phyloP scores from a whole-genome alignment of 2,797 vertebrate species.

The Hozukius guyotensis region DNA sequence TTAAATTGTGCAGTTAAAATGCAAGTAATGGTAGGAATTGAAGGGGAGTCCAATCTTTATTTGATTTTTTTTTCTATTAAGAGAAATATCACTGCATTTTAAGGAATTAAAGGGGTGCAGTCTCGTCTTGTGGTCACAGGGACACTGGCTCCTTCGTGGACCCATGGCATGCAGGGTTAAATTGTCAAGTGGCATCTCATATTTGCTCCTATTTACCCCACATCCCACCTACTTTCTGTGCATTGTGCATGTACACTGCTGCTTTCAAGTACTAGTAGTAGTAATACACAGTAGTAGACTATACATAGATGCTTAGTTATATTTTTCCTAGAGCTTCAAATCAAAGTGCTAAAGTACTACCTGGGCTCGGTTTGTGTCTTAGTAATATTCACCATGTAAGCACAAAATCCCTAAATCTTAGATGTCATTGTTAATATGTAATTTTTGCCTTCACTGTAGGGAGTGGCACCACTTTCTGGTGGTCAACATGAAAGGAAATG shows the following conservation, averaged over 20 bases:
- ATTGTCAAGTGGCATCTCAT: too few species aligned
- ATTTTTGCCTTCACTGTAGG: slow-evolving; percentile 67
- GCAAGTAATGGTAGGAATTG: not conserved
- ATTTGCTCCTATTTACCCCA: too few species aligned
- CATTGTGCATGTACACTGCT: not conserved
- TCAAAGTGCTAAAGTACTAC: not conserved
- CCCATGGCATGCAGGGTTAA: not conserved
- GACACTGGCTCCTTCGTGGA: not conserved
- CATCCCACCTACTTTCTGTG: not conserved
- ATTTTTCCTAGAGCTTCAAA: not conserved
- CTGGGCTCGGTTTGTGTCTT: too few species aligned
- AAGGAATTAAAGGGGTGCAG: not conserved
- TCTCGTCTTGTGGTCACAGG: too few species aligned
- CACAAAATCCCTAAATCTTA: not conserved
- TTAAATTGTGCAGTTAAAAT: not conserved
- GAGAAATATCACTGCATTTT: not conserved
- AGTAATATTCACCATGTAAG: not conserved
- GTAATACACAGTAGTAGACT: not conserved
- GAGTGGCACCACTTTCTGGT: slow-evolving; percentile 98
- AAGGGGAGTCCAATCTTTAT: not conserved
- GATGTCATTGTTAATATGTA: not conserved
- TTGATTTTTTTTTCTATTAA: not conserved
- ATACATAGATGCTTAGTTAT: not conserved
- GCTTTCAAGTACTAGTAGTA: not conserved
- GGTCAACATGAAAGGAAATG: slow-evolving; percentile 95